Evolutionary conservation across 2,797 vertebrate species (phyloP).

Genomic region (Sternarchorhynchus goeldii): DNA sequence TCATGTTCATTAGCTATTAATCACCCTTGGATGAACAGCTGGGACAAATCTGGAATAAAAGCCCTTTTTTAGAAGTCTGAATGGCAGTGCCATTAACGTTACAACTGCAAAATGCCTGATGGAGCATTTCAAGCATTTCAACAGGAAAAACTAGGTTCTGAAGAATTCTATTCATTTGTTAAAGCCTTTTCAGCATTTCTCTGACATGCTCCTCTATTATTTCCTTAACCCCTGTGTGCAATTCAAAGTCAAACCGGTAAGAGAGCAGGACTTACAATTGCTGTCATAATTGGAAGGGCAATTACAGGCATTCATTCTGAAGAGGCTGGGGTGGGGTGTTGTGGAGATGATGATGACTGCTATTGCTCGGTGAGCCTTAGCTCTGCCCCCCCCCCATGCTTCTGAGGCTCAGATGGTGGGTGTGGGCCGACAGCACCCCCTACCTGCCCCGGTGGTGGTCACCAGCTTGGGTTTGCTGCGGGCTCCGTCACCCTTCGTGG

Average conservation of each 20-base stretch:
- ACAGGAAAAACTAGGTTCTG: background rate
- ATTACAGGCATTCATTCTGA: slow-evolving; percentile 54
- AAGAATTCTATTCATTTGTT: slow-evolving; percentile 37
- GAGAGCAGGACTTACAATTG: slow-evolving; percentile 57
- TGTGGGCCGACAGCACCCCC: background rate
- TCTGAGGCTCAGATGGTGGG: no score
- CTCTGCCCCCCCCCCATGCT: no score
- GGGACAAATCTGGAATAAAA: background rate
- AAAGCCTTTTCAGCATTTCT: slow-evolving; percentile 34
- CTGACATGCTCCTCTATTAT: slow-evolving; percentile 53
- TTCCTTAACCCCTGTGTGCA: slow-evolving; percentile 57
- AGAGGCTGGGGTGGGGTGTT: slow-evolving; percentile 35
- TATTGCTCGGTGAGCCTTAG: no score
- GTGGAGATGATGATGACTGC: background rate
- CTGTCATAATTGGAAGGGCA: slow-evolving; percentile 60
- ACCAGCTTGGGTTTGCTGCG: slow-evolving; percentile 96
- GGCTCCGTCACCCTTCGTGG: slow-evolving; percentile 97
- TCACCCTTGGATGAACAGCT: background rate
- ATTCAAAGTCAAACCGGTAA: slow-evolving; percentile 52
- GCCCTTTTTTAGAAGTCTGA: slow-evolving; percentile 35
- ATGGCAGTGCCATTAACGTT: slow-evolving; percentile 46
- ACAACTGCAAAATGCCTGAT: slow-evolving; percentile 29
- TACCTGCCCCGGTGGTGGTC: slow-evolving; percentile 97
- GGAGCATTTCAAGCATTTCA: slow-evolving; percentile 23
- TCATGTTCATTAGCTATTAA: background rate